Conservation (phyloP, 2,888 invertebrate species). For the Bembecia ichneumoniformis region DNA sequence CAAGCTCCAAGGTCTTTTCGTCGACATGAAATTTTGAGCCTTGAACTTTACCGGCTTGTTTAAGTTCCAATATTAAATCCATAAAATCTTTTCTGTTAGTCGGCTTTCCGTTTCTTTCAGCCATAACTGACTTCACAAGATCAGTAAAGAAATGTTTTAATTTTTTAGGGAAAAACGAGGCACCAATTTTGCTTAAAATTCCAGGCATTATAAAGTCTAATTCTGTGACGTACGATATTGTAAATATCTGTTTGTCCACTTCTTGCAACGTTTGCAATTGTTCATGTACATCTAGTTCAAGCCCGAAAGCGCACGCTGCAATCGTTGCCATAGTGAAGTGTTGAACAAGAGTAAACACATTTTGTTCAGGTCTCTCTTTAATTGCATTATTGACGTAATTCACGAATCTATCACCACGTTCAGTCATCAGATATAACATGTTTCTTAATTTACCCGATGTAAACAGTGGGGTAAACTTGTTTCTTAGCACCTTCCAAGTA, state of each 20-base stretch:
- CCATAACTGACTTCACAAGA: slow-evolving; percentile 21
- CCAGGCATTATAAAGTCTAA: slow-evolving; percentile 31
- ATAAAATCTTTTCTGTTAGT: slow-evolving; percentile 33
- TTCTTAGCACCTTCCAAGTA: slow-evolving; percentile 10
- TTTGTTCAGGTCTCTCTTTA: slow-evolving; percentile 16
- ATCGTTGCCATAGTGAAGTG: slow-evolving; percentile 30
- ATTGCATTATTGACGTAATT: slow-evolving; percentile 1
- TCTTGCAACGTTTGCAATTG: neutral
- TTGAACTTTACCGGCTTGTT: neutral
- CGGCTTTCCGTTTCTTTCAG: slow-evolving; percentile 27
- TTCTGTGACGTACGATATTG: slow-evolving; percentile 7
- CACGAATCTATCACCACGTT: slow-evolving; percentile 3
- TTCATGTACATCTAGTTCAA: slow-evolving; percentile 18
- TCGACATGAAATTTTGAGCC: neutral
- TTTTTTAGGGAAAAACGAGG: slow-evolving; percentile 20
- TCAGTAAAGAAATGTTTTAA: slow-evolving; percentile 22
- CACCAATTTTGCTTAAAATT: slow-evolving; percentile 24
- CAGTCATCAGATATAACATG: slow-evolving; percentile 11
- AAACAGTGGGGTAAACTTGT: slow-evolving; percentile 12
- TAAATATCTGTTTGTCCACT: slow-evolving; percentile 5
- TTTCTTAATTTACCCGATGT: slow-evolving; percentile 12
- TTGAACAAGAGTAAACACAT: slow-evolving; percentile 22
- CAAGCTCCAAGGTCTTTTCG: neutral
- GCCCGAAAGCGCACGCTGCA: slow-evolving; percentile 23
- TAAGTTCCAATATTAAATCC: slow-evolving; percentile 20